Percentiles rank a stretch among this genome's conserved stretches.
Conservation (phyloP, 2,797 vertebrate species). For the Alcedo atthis region DNA sequence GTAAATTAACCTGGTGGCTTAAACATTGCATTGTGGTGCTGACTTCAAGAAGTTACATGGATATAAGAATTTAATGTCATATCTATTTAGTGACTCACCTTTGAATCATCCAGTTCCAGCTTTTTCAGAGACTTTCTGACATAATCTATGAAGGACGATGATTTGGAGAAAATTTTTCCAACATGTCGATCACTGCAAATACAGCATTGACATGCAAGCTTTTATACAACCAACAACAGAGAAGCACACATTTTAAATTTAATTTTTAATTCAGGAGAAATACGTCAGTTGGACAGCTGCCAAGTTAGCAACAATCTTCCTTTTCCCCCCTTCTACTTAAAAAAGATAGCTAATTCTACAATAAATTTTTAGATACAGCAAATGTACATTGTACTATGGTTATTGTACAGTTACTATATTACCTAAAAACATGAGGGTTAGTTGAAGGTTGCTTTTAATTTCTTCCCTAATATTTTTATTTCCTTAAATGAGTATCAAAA, state of each 20-base stretch:
- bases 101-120: constrained; percentile 89
- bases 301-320: neutral
- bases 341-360: neutral
- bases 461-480: constrained; percentile 20
- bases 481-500: neutral
- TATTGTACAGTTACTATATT: neutral
- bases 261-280: neutral
- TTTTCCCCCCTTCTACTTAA: neutral
- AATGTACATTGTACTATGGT: neutral
- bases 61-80: neutral
- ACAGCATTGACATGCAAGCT: constrained; percentile 34
- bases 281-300: neutral
- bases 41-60: neutral
- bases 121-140: constrained; percentile 88
- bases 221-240: neutral
- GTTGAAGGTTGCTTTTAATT: neutral
- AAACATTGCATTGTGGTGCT: neutral
- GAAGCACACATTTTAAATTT: neutral
- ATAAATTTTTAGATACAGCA: neutral
- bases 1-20: neutral
- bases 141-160: constrained; percentile 92
- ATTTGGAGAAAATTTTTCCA: constrained; percentile 93
- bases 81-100: constrained; percentile 79
- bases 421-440: neutral
- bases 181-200: constrained; percentile 85